These are phyloP conservation scores for Akabosia matsudoensis DNA, from an alignment of 1,140 invertebrate genomes.

Conservation along the genomic window DNA sequence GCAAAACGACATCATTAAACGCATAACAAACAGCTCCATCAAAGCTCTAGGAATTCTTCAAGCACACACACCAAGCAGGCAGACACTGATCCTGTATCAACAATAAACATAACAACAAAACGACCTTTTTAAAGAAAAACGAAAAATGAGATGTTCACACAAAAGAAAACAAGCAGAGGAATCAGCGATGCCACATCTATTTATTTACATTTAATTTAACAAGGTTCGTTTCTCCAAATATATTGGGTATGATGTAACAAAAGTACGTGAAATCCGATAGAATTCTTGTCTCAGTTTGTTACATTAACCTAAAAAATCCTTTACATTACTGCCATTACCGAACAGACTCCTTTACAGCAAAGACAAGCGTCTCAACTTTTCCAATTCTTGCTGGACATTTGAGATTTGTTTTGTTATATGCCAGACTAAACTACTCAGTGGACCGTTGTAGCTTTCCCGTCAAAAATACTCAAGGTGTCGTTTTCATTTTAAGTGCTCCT, in stretches of 20 bases:
- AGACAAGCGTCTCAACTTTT: no score
- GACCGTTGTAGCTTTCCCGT: no score
- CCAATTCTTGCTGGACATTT: constrained; percentile 6
- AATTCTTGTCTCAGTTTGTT: no score
- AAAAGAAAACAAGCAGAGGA: background rate
- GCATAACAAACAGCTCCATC: background rate
- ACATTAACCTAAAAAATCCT: no score
- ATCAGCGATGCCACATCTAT: background rate
- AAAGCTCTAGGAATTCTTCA: background rate
- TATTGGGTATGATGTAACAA: background rate
- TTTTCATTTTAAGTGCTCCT: background rate
- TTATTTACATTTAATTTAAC: background rate
- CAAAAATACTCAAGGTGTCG: background rate
- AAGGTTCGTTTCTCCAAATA: background rate
- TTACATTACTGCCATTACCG: no score
- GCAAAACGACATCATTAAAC: background rate
- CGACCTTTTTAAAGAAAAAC: background rate
- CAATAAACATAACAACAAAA: background rate
- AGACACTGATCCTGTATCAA: no score
- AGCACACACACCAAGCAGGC: background rate
- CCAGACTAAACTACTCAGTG: no score
- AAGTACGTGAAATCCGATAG: no score
- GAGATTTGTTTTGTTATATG: background rate
- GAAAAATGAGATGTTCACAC: no score
- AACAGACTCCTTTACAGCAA: no score